These are phyloP conservation scores for Heterodera carotae DNA, from an alignment of 1,140 invertebrate species.

Conservation along the genomic window DNA sequence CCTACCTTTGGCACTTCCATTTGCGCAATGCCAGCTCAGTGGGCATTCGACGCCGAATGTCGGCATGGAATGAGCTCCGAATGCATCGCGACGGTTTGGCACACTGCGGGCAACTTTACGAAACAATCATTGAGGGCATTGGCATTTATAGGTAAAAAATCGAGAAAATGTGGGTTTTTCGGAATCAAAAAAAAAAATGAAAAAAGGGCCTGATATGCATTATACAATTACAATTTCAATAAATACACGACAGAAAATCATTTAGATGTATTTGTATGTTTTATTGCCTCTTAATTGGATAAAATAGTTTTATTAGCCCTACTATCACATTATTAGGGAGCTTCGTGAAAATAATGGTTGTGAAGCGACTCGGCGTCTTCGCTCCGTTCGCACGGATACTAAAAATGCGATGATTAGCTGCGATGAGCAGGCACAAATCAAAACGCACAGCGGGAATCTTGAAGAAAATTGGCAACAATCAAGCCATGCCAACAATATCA, in stretches of 20 bases:
- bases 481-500: neutral
- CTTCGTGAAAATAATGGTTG: constrained; percentile 39
- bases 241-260: too few species aligned
- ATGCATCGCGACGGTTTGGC: constrained; percentile 34
- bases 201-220: neutral
- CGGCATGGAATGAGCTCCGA: constrained; percentile 36
- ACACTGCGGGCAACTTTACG: constrained; percentile 46
- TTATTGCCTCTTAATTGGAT: neutral
- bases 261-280: neutral
- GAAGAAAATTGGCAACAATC: neutral
- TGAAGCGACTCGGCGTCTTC: constrained; percentile 39
- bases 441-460: neutral
- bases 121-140: constrained; percentile 36
- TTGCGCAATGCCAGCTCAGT: constrained; percentile 41
- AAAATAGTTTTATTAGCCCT: constrained; percentile 14
- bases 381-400: constrained; percentile 27
- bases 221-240: neutral
- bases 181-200: constrained; percentile 9
- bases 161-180: neutral
- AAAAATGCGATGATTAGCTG: neutral
- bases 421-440: neutral
- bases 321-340: constrained; percentile 33
- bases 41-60: constrained; percentile 30
- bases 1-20: constrained; percentile 49
- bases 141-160: constrained; percentile 43